Evolutionary conservation across 2,888 invertebrate species (phyloP), one percentile per base, ranked within the genome.

Genomic region (Alloplasta piceator): DNA sequence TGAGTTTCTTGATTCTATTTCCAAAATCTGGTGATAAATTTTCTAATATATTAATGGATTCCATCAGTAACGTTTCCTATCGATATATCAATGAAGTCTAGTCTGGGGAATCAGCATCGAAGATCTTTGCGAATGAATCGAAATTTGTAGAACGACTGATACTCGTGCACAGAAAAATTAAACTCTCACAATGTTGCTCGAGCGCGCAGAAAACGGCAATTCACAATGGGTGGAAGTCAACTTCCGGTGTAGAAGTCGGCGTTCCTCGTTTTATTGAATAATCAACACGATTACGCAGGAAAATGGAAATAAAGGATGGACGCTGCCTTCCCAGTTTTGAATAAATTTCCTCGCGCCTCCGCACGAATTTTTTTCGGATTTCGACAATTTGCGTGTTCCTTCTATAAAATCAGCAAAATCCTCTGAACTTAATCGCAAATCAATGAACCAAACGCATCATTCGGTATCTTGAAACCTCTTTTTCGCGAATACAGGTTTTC

Each of bases 211-310:
- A 66, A 58, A 50, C 63, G 16, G n/a, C 26, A 26, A 41, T 55
- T 14, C 14, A 80, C 83, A 84, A 84, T 77, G 63, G 71, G 79
- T 86, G 89, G 89, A 89, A 89, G 89, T 89, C 72, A 85, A 86
- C 88, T 89, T 89, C 89, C 89, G 87, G 86, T 84, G 79, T 87
- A 87, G 86, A 85, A 46, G 86, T 76, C 85, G 82, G 67, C 66
- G 55, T 48, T 67, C 14, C 67, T 43, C 81, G 83, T 86, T 55
- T 82, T 86, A 87, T 86, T 86, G 86, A 88, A 88, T 84, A 87
- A 85, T 14, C 14, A 14, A 87, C 55, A 78, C 58, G 66, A 72
- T 72, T 67, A 16, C 5, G 36, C 48, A 56, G 50, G 43, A 43
- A 50, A 46, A 48, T 46, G 46, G n/a, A 43, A 43, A 16, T n/a